Evolutionary conservation across 1,140 invertebrate species (phyloP).

Genomic region (Antheraea mylitta): DNA sequence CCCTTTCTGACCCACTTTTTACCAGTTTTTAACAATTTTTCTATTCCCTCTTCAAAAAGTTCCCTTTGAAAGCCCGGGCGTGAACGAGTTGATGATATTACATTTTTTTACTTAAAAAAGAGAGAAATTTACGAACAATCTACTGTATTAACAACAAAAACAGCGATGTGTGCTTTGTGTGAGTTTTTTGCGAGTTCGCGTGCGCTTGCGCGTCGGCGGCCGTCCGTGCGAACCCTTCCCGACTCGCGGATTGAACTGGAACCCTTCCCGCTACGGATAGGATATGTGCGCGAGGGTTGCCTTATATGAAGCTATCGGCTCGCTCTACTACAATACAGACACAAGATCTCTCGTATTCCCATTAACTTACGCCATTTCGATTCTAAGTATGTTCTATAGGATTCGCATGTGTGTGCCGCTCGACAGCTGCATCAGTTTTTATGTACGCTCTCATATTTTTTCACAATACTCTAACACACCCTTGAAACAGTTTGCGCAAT

Average conservation of each 20-base stretch:
- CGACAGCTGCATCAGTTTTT: constrained; percentile 77
- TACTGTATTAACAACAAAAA: constrained; percentile 75
- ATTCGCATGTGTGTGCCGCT: constrained; percentile 74
- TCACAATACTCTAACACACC: constrained; percentile 72
- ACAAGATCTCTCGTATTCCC: constrained; percentile 17
- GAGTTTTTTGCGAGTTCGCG: constrained; percentile 74
- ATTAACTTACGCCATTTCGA: constrained; percentile 45
- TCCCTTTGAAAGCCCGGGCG: constrained; percentile 75
- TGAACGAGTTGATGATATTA: constrained; percentile 79
- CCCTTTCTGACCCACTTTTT: constrained; percentile 78
- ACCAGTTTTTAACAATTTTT: constrained; percentile 74
- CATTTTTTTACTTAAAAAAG: constrained; percentile 69
- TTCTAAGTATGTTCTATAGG: constrained; percentile 47
- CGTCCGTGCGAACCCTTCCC: constrained; percentile 68
- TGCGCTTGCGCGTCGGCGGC: constrained; percentile 76
- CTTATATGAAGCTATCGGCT: constrained; percentile 29
- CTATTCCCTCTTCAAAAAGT: constrained; percentile 69
- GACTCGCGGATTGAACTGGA: constrained; percentile 58
- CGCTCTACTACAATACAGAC: constrained; percentile 14
- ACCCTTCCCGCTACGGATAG: constrained; percentile 49
- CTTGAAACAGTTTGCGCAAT: constrained; percentile 79
- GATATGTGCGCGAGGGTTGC: constrained; percentile 59
- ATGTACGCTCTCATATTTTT: constrained; percentile 74
- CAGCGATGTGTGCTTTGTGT: constrained; percentile 67
- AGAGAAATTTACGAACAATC: constrained; percentile 75